phyloP scores from a whole-genome alignment of 1,140 invertebrate species.

The Heliconius melpomene region DNA sequence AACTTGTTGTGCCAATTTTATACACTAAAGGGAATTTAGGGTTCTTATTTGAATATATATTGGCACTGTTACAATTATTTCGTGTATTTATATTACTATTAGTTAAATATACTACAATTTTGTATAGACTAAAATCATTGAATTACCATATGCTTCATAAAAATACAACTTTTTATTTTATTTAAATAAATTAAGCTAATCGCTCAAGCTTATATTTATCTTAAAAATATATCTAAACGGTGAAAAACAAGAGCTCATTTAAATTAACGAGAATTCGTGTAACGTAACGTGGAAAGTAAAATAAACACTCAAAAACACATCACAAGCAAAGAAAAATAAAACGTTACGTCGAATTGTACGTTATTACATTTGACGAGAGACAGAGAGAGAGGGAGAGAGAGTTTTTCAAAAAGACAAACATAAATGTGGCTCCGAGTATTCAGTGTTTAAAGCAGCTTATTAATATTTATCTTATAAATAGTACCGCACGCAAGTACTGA shows the following conservation, averaged over 20 bases:
- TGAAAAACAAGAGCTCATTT: neutral
- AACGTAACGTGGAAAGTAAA: conserved; percentile 2
- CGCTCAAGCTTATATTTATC: too few species aligned
- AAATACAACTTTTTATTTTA: neutral
- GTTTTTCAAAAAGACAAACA: neutral
- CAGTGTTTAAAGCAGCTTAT: conserved; percentile 35
- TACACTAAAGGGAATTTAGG: neutral
- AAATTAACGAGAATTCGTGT: neutral
- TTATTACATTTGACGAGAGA: conserved; percentile 1
- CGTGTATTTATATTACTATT: too few species aligned
- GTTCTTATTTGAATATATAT: neutral
- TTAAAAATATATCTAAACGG: too few species aligned
- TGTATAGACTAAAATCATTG: too few species aligned
- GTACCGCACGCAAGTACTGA: conserved; percentile 29
- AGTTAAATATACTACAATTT: too few species aligned
- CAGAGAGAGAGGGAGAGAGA: neutral
- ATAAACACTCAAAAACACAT: conserved; percentile 1
- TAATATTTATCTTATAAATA: conserved; percentile 41
- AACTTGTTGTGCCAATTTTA: neutral
- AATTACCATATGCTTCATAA: too few species aligned
- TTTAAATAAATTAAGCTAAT: neutral
- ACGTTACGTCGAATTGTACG: neutral
- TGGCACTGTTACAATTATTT: too few species aligned
- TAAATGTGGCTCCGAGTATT: conserved; percentile 7
- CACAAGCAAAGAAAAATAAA: conserved; percentile 2